Conservation (phyloP, 2,113 vertebrate species). For the Alectura lathami region DNA sequence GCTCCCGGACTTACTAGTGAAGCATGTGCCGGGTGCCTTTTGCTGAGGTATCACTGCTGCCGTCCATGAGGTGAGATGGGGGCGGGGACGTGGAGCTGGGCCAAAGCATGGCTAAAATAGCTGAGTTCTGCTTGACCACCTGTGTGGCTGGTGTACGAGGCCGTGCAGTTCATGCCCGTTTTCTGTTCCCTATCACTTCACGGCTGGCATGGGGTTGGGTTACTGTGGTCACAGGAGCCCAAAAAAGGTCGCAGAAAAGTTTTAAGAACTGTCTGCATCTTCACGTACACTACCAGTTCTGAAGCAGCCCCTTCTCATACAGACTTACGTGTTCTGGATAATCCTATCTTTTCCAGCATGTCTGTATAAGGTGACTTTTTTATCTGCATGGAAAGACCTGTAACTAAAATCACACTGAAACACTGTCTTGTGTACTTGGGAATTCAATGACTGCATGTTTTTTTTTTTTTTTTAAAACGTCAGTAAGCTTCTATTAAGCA, state of each 20-base stretch:
- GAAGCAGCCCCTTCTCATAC: not conserved
- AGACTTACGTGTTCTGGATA: not conserved
- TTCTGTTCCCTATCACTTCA: not conserved
- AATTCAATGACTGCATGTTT: not conserved
- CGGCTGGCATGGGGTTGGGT: not conserved
- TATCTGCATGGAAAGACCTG: not conserved
- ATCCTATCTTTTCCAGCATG: not conserved
- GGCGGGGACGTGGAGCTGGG: not conserved
- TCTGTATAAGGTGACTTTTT: not conserved
- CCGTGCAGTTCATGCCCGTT: not conserved
- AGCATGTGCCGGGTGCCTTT: not conserved
- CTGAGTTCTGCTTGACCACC: not conserved
- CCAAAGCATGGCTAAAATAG: not conserved
- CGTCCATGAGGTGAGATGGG: not conserved
- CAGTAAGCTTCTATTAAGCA: not conserved
- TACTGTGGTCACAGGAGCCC: not conserved
- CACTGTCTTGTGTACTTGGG: not conserved
- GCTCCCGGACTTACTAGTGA: rapidly evolving
- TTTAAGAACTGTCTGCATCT: not conserved
- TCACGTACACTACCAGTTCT: not conserved
- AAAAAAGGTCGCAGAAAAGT: not conserved
- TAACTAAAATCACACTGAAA: not conserved
- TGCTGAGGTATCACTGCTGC: not conserved
- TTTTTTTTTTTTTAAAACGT: not conserved
- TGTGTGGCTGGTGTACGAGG: not conserved